phyloP scores from a whole-genome alignment of 2,888 invertebrate genomes.

The Sthenelais limicola region DNA sequence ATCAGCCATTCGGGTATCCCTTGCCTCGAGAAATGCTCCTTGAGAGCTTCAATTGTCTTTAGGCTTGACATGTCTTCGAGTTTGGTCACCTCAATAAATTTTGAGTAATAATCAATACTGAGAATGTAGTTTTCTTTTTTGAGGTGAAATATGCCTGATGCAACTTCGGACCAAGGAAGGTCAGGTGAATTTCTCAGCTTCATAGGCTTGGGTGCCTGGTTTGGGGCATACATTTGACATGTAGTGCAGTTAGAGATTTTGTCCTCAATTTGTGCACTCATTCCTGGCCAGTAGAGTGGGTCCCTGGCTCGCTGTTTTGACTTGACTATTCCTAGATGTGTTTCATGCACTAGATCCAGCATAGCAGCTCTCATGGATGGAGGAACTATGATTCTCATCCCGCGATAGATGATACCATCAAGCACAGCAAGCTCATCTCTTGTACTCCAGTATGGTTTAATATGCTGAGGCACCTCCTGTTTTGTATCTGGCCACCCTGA shows the following conservation, averaged over 20 bases:
- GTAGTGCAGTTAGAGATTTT: constrained; percentile 1
- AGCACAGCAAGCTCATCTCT: constrained; percentile 29
- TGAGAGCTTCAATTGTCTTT: constrained; percentile 3
- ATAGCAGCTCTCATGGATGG: constrained; percentile 6
- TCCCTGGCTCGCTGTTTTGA: constrained; percentile 6
- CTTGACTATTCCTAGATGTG: constrained; percentile 18
- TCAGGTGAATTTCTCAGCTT: neutral
- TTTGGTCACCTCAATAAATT: constrained; percentile 11
- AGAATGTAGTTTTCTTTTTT: neutral
- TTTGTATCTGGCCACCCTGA: constrained; percentile 39
- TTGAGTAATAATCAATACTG: neutral
- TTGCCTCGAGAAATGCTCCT: constrained; percentile 39
- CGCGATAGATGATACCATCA: constrained; percentile 34
- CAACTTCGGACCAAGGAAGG: constrained; percentile 15
- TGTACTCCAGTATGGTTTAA: constrained; percentile 35
- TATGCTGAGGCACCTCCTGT: neutral
- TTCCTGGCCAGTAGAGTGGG: constrained; percentile 33
- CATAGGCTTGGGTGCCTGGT: neutral
- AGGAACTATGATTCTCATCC: constrained; percentile 31
- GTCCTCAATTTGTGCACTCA: constrained; percentile 25
- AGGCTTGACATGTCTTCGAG: neutral
- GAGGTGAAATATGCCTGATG: neutral
- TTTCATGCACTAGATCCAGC: constrained; percentile 10
- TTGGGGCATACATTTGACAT: constrained; percentile 7
- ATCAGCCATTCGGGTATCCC: constrained; percentile 45